Evolutionary conservation across 2,888 invertebrate genomes (phyloP), one percentile per base, ranked within the genome.

Genomic region (Hypomecis atomaria): DNA sequence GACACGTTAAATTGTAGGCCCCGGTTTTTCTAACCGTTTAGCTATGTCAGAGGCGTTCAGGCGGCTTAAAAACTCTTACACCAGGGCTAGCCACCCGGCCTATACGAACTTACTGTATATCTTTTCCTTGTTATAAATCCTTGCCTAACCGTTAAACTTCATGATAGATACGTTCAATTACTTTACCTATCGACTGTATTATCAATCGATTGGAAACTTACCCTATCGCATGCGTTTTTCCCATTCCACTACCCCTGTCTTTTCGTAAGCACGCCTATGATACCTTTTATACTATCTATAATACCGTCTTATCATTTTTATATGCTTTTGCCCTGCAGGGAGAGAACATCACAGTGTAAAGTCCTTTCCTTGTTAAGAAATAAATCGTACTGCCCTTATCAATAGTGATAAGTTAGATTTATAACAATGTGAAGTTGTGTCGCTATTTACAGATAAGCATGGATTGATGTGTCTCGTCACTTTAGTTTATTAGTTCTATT

Each of bases 291-390:
- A 74, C 78, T 85, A 83, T 84, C 84, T 83, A 65, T 83, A 81
- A 83, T 83, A 76, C 76, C 68, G 72, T 79, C 88, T 91, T 92
- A 92, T 92, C 91, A 88, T 89, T 85, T 88, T 90, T 89, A 86
- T 90, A 82, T 79, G 79, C 80, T 75, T 81, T 78, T 82, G 81
- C 82, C 79, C 81, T 77, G 80, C 81, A 76, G 82, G 83, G 81
- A 79, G 82, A 84, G 85, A 81, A 85, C 84, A 83, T 82, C 81
- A 81, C 77, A 77, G 79, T 76, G 63, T 68, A 70, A 68, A 59
- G 71, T 68, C 65, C 56, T 56, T 62, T 78, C 85, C 84, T 82
- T 71, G 79, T 79, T 77, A 79, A 82, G 83, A 72, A 79, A 82
- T 82, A 82, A 82, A 82, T 82, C 78, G 67, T 66, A 55, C 63